Conservation (phyloP, 2,888 invertebrate species). For the Drosophila robusta region DNA sequence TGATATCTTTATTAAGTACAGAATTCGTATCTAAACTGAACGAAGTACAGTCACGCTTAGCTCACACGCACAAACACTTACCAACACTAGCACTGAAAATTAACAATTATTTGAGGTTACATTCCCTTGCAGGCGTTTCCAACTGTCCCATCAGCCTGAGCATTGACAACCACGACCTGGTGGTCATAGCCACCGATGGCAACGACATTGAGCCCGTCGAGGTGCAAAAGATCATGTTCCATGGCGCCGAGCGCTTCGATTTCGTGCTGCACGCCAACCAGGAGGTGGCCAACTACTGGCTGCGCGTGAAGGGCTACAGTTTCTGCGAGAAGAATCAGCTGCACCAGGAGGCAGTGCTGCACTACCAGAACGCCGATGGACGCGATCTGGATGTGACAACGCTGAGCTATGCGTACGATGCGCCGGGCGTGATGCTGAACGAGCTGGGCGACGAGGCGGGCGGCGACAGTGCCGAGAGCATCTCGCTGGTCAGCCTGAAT, state of each 20-base stretch:
- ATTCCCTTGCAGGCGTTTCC: constrained; percentile 59
- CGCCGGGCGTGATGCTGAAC: constrained; percentile 69
- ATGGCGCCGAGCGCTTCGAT: constrained; percentile 82
- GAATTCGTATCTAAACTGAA: no score
- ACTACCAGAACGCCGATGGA: constrained; percentile 74
- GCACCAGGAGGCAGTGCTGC: constrained; percentile 81
- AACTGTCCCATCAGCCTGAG: constrained; percentile 81
- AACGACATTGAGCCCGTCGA: constrained; percentile 80
- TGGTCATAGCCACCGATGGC: constrained; percentile 80
- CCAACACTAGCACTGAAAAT: no score
- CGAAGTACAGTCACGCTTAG: no score
- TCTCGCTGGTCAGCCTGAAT: constrained; percentile 69
- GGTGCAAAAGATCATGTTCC: constrained; percentile 77
- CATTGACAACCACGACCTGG: constrained; percentile 77
- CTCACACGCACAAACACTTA: no score
- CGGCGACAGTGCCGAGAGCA: constrained; percentile 33
- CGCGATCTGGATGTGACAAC: constrained; percentile 56
- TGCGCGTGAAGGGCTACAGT: constrained; percentile 80
- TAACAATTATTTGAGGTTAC: no score
- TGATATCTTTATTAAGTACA: no score
- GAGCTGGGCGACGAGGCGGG: constrained; percentile 66
- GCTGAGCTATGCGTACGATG: constrained; percentile 73
- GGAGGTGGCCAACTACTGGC: constrained; percentile 79
- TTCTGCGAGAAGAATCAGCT: constrained; percentile 74
- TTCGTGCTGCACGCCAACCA: constrained; percentile 81